Evolutionary conservation across 2,888 invertebrate genomes (phyloP), one percentile per base, ranked within the genome.

Genomic region (Mesochorus sp.): DNA sequence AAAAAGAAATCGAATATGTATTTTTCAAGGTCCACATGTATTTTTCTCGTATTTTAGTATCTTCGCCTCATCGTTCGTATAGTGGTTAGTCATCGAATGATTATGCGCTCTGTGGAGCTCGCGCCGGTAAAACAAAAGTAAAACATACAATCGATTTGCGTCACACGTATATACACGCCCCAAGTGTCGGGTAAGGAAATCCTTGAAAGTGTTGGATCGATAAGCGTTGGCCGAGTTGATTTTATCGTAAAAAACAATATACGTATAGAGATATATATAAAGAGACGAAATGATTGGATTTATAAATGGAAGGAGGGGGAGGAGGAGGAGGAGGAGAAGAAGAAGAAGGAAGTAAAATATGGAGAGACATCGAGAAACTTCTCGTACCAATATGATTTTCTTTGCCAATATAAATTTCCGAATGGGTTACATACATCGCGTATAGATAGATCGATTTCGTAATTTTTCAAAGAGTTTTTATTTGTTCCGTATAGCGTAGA

Each of bases 181-280:
- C 44, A 4, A 49, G 49, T 26, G 37, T 17, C 21, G 39, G 1
- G 26, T 39, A 66, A 79, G 71, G 55, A 67, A 79, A 79, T 76
- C 76, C 76, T 79, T 79, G 79, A 79, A 62, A 72, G 75, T 57
- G 72, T 76, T 71, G 61, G 68, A 79, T 79, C 79, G 76, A 79
- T 79, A 76, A 76, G 62, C 17, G 67, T 42, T 64, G 78, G 64
- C 75, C 76, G 71, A 72, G 71, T 76, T 76, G 67, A 76, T 79
- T 76, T 76, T 76, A 79, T 79, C 79, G 71, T 14, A n/a, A n/a
- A n/a, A 8, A 19, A 12, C 17, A 14, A 61, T 59, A 39, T 28
- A 49, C 37, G 39, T 34, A 24, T 57, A 47, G 42, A 51, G 24
- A 21, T 34, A 44, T 21, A 3, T 42, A 10, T 17, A 14, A 2